phyloP scores from a whole-genome alignment of 2,888 invertebrate species.

The Sycophila texana region DNA sequence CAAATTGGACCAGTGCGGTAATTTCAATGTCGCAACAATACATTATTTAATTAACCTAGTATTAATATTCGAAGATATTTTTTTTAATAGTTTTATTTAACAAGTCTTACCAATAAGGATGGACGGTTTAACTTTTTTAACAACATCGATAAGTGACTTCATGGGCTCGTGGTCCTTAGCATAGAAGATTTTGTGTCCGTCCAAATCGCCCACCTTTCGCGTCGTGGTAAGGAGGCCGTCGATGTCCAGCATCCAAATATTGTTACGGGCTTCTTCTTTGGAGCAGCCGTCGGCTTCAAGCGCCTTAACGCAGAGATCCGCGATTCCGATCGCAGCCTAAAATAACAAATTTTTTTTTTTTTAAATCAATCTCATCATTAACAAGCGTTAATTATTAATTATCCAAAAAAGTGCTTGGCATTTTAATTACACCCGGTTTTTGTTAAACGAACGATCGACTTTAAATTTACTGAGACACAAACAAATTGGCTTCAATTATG shows the following conservation, averaged over 20 bases:
- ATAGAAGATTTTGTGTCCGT: conserved; percentile 83
- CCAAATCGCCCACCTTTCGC: conserved; percentile 79
- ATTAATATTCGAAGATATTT: too few relatives aligned
- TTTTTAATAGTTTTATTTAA: too few relatives aligned
- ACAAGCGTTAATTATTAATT: too few relatives aligned
- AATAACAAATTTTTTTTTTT: neutral
- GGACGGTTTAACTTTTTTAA: conserved; percentile 90
- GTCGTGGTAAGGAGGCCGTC: conserved; percentile 90
- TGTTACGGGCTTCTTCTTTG: conserved; percentile 86
- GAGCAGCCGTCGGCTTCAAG: conserved; percentile 85
- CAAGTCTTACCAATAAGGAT: conserved; percentile 85
- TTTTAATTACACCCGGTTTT: too few relatives aligned
- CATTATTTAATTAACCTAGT: too few relatives aligned
- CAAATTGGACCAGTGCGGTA: conserved; percentile 26
- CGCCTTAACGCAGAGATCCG: conserved; percentile 91
- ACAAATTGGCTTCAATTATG: too few relatives aligned
- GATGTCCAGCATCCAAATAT: conserved; percentile 97
- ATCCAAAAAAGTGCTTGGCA: too few relatives aligned
- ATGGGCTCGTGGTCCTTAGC: conserved; percentile 88
- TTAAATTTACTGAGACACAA: too few relatives aligned
- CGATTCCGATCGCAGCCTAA: conserved; percentile 94
- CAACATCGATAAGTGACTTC: conserved; percentile 86
- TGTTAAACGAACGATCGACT: too few relatives aligned
- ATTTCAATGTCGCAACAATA: neutral
- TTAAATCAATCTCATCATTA: neutral